A percentile compares a stretch with the other conserved stretches of the same genome.
phyloP scores from a whole-genome alignment of 2,797 vertebrate species.

The Rhodeus uyekii region DNA sequence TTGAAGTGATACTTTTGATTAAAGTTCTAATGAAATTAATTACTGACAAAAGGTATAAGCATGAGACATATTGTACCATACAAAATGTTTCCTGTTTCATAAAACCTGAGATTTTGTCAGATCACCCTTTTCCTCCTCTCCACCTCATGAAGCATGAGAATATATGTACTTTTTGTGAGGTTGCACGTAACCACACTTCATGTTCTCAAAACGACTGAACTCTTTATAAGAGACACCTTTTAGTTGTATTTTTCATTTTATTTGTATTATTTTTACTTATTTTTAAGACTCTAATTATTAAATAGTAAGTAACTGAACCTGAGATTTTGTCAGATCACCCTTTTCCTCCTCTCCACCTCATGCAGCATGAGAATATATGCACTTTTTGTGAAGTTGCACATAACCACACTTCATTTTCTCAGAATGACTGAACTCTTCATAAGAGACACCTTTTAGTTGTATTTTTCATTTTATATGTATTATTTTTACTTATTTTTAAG shows the following conservation, averaged over 20 bases:
- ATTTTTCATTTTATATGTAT: too few relatives aligned
- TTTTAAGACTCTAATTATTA: too few relatives aligned
- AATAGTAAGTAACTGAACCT: too few relatives aligned
- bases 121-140: background rate
- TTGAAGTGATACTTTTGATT: background rate
- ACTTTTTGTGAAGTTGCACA: too few relatives aligned
- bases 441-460: too few relatives aligned
- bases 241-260: too few relatives aligned
- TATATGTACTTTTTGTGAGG: conserved; percentile 1
- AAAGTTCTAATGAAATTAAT: background rate
- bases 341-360: too few relatives aligned
- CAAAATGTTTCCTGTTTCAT: conserved; percentile 10
- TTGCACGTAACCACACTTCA: background rate
- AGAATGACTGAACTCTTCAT: background rate
- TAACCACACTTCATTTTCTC: too few relatives aligned
- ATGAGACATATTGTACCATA: background rate
- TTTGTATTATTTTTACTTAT: too few relatives aligned
- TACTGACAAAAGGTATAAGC: background rate
- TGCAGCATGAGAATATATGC: too few relatives aligned
- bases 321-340: too few relatives aligned
- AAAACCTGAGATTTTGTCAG: conserved; percentile 20
- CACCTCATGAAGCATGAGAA: background rate
- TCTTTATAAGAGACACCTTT: background rate
- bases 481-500: too few relatives aligned
- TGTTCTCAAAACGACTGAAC: background rate